These are phyloP conservation scores for Caiman crocodilus DNA, from an alignment of 2,797 vertebrate species.

Conservation along the genomic window DNA sequence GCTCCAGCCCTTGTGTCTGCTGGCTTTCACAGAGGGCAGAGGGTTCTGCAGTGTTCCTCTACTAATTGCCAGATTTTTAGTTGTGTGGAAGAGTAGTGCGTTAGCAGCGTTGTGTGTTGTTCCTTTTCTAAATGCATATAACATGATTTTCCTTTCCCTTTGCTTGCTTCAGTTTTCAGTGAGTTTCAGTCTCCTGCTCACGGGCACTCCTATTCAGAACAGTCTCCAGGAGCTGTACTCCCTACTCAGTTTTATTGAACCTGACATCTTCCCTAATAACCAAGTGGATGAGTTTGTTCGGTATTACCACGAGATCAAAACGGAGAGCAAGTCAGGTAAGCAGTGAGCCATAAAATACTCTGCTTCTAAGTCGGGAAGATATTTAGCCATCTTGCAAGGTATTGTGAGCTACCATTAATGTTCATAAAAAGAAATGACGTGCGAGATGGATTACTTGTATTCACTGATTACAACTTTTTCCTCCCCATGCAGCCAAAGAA, in stretches of 20 bases:
- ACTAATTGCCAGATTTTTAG: background rate
- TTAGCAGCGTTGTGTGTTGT: background rate
- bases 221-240: conserved; percentile 92
- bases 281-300: conserved; percentile 83
- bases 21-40: background rate
- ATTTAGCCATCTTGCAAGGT: background rate
- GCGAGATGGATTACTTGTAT: background rate
- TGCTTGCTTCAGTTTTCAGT: conserved; percentile 85
- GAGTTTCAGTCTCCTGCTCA: conserved; percentile 89
- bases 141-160: background rate
- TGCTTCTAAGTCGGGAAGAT: background rate
- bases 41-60: background rate
- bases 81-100: background rate
- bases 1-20: background rate
- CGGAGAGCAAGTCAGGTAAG: conserved; percentile 83
- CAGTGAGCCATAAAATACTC: background rate
- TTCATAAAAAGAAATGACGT: background rate
- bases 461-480: background rate
- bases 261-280: conserved; percentile 84
- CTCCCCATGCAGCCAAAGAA: conserved; percentile 82
- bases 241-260: conserved; percentile 91
- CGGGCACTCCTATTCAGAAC: conserved; percentile 96
- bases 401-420: background rate
- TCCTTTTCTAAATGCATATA: background rate
- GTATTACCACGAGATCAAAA: conserved; percentile 83